Evolutionary conservation across 2,113 vertebrate genomes (phyloP).

Genomic region (Sinosuthora webbiana): DNA sequence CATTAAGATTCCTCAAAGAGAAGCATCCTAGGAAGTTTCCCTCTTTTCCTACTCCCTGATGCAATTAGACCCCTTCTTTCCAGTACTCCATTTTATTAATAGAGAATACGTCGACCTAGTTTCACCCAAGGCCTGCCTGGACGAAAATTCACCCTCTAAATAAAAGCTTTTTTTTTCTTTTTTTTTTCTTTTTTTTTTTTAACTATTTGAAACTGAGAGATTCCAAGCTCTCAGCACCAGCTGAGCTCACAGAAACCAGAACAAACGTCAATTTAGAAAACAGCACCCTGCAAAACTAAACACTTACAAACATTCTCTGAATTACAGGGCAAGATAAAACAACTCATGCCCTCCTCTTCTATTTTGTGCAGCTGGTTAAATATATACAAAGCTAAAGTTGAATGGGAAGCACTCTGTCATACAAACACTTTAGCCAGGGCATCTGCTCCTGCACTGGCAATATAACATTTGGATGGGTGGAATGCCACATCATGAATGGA

Average conservation of each 20-base stretch:
- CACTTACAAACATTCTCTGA: conserved; percentile 78
- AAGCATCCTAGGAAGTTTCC: conserved; percentile 47
- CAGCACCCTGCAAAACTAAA: conserved; percentile 77
- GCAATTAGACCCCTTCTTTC: conserved; percentile 43
- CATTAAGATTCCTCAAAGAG: conserved; percentile 45
- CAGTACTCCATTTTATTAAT: conserved; percentile 45
- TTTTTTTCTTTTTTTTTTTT: conserved; percentile 58
- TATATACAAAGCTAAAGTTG: conserved; percentile 77
- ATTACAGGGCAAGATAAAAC: conserved; percentile 64
- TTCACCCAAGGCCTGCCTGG: conserved; percentile 93
- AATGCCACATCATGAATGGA: conserved; percentile 98
- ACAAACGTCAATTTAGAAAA: conserved; percentile 79
- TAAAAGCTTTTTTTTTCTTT: conserved; percentile 70
- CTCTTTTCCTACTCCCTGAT: conserved; percentile 52
- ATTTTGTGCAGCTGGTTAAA: conserved; percentile 79
- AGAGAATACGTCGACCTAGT: conserved; percentile 68
- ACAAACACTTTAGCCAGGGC: conserved; percentile 99
- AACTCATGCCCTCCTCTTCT: conserved; percentile 58
- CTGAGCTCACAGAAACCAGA: conserved; percentile 79
- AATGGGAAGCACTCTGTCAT: conserved; percentile 81
- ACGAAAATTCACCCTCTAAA: conserved; percentile 78
- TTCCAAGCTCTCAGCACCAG: conserved; percentile 76
- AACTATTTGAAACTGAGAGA: conserved; percentile 73
- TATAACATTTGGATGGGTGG: conserved; percentile 97
- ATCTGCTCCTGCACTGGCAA: conserved; percentile 96